Conservation (phyloP, 2,888 invertebrate species). For the Tholera decimalis region DNA sequence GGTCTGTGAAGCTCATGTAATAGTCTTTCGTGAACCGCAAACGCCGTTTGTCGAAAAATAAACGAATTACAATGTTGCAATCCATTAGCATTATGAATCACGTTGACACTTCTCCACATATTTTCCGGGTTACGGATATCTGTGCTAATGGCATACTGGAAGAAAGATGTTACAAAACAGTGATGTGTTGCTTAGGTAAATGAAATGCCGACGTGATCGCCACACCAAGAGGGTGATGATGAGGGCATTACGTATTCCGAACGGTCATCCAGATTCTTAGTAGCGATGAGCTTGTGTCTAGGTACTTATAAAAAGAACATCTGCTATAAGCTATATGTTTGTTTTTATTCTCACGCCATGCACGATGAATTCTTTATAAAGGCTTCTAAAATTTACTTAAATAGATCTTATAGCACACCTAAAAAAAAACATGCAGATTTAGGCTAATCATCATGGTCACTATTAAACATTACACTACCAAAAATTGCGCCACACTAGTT, state of each 20-base stretch:
- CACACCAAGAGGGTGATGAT: constrained; percentile 20
- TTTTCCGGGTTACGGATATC: constrained; percentile 42
- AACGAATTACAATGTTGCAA: constrained; percentile 31
- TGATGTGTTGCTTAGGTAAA: constrained; percentile 62
- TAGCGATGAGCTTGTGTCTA: constrained; percentile 11
- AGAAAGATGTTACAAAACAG: constrained; percentile 64
- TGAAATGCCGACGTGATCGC: constrained; percentile 44
- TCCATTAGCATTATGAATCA: constrained; percentile 14
- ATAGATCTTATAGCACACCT: neutral
- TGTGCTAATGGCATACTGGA: constrained; percentile 59
- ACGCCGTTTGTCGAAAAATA: neutral
- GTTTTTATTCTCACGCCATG: neutral
- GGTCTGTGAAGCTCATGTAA: constrained; percentile 1
- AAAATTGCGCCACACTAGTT: neutral
- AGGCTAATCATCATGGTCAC: neutral
- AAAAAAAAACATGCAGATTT: constrained; percentile 14
- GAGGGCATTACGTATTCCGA: constrained; percentile 44
- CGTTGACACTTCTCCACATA: constrained; percentile 46
- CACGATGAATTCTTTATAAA: neutral
- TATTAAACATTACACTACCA: neutral
- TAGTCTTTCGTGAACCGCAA: neutral
- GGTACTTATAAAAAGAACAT: neutral
- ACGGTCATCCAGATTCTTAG: constrained; percentile 29
- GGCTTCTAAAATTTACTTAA: neutral
- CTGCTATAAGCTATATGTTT: neutral